phyloP scores from a whole-genome alignment of 2,888 invertebrate species.

The Julus scandinavius region DNA sequence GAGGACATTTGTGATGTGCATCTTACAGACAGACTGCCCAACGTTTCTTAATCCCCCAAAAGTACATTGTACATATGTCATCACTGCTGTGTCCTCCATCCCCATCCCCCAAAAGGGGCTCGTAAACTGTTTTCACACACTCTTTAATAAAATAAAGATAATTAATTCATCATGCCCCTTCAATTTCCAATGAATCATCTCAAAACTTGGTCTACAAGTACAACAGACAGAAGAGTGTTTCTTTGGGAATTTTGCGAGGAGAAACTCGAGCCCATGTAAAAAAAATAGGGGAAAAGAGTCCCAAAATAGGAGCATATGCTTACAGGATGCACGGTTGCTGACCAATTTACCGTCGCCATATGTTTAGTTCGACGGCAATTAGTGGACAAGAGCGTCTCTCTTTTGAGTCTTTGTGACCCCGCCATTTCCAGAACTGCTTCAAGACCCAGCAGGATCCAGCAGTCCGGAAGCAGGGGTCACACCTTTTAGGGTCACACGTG shows the following conservation, averaged over 20 bases:
- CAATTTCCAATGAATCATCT: too few relatives aligned
- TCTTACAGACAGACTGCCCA: too few relatives aligned
- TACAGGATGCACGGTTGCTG: constrained; percentile 33
- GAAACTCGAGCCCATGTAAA: neutral
- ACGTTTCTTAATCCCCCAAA: too few relatives aligned
- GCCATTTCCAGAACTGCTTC: constrained; percentile 4
- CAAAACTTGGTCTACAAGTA: too few relatives aligned
- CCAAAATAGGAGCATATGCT: constrained; percentile 8
- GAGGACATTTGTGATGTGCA: too few relatives aligned
- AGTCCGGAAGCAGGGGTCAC: constrained; percentile 36
- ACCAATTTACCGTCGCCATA: constrained; percentile 20
- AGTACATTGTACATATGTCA: too few relatives aligned
- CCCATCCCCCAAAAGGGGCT: too few relatives aligned
- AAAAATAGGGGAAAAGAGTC: neutral
- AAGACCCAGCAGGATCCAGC: constrained; percentile 28
- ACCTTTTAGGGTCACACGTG: neutral
- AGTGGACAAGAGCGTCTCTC: neutral
- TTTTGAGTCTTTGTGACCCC: constrained; percentile 27
- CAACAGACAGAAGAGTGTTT: neutral
- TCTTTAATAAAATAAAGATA: too few relatives aligned
- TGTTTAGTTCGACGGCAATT: constrained; percentile 11
- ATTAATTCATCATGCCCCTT: too few relatives aligned
- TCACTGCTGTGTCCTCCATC: too few relatives aligned
- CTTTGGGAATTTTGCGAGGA: neutral
- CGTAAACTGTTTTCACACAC: too few relatives aligned